Base-by-base conservation (phyloP, 2,113 vertebrate species). In the Bufo bufo region DNA sequence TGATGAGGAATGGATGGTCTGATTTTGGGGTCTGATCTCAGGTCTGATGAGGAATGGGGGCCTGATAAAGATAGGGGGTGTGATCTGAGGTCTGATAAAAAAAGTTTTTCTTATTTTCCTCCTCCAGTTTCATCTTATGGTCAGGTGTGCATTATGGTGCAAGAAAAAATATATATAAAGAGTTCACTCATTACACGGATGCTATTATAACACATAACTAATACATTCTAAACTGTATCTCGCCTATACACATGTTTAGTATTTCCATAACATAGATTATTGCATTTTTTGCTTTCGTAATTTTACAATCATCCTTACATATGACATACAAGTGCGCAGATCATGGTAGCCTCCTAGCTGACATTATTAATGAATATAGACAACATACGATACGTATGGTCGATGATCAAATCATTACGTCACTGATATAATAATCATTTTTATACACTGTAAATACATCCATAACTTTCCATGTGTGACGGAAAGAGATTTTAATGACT, bases 401-500 rank as follows among this genome's bases (percentile, higher is more conserved):
- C 33, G 8, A 11, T 69, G 66, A 9, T 69, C 2, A 49, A 47
- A 47, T 9, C 16, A 17, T 45, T 17, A 33, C 71, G 19, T 74
- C 10, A 7, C 72, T 5, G 3, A 47, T 75, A 47, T 47, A 74
- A 19, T 43, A 56, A 23, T 59, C 16, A 16, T 80, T 49, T 69
- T 13, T 6, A 16, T 19, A 43, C 23, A 52, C 23, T 54, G 65
- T 54, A 71, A 69, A 84, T 84, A 54, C 49, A 52, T 52, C 14
- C 19, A 33, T 54, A 54, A 71, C n/a, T 54, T 65, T 69, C 49
- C 23, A 69, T 54, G 49, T 10, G 50, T 71, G 23, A 23, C 49
- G 50, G 65, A 83, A 69, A 54, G 19, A 84, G n/a, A 63, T 45
- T 82, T 47, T 12, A 82, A 63, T 82, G 17, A 52, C 49, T 52